phyloP scores from a whole-genome alignment of 2,797 vertebrate species.

The Clamator glandarius region DNA sequence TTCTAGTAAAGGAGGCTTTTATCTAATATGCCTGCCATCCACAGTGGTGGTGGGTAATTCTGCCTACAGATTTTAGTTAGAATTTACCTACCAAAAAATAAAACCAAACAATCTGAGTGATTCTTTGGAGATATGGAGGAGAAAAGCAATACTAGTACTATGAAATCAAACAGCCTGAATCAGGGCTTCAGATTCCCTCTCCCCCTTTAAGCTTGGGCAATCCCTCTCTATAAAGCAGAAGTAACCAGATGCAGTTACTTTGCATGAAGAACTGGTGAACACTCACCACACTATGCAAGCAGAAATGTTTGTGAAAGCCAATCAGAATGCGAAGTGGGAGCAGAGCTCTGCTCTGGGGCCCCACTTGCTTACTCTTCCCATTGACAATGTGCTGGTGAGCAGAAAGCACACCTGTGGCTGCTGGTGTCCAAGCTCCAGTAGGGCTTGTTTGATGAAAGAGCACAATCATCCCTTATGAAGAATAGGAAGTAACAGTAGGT shows the following conservation, averaged over 20 bases:
- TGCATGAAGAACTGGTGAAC: not conserved
- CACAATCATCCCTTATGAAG: rapidly evolving
- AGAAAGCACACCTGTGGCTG: not conserved
- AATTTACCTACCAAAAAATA: not conserved
- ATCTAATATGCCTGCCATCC: not conserved
- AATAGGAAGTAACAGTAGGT: not conserved
- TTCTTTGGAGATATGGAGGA: not conserved
- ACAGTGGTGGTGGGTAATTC: not conserved
- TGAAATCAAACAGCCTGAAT: not conserved
- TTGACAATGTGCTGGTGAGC: rapidly evolving
- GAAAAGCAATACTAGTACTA: not conserved
- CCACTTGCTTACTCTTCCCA: rapidly evolving
- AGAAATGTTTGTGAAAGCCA: not conserved
- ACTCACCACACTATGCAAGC: not conserved
- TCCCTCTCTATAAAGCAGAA: not conserved
- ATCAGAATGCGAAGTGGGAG: rapidly evolving
- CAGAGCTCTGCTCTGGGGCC: not conserved
- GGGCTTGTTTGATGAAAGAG: not conserved
- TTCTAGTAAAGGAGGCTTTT: not conserved
- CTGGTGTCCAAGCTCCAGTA: not conserved
- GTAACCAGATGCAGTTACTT: not conserved
- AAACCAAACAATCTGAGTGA: not conserved
- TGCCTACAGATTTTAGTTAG: not conserved
- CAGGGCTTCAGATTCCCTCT: not conserved
- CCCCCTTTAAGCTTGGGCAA: not conserved